Percentiles rank a stretch among this genome's conserved stretches.
These are phyloP conservation scores for Amblyopsis rosae DNA, from an alignment of 2,113 vertebrate species.

Conservation along the genomic window DNA sequence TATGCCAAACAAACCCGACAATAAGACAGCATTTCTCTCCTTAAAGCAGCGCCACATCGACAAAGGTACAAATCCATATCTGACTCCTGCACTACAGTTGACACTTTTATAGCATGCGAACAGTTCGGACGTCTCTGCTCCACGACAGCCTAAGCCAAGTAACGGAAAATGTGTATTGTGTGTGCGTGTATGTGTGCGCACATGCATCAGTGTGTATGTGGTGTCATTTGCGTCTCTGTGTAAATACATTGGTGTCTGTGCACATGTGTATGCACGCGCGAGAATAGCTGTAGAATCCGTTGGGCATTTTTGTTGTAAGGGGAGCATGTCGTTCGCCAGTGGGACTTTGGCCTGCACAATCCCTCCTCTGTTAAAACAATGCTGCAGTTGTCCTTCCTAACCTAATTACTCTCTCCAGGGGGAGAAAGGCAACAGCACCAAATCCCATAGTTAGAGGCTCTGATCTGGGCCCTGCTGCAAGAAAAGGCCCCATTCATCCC, in stretches of 20 bases:
- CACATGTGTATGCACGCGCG: conserved; percentile 3
- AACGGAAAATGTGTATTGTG: conserved; percentile 26
- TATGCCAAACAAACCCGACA: conserved; percentile 37
- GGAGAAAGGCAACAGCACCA: conserved; percentile 77
- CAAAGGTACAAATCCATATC: conserved; percentile 50
- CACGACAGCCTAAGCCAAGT: conserved; percentile 15
- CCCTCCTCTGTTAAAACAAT: conserved; percentile 84
- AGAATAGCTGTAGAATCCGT: conserved; percentile 51
- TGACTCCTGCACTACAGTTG: conserved; percentile 58
- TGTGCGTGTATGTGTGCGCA: conserved; percentile 10
- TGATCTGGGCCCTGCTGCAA: conserved; percentile 74
- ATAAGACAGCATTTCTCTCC: conserved; percentile 31
- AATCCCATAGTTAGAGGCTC: conserved; percentile 79
- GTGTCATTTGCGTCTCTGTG: not conserved
- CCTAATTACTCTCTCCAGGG: conserved; percentile 81
- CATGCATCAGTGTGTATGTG: not conserved
- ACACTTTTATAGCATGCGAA: conserved; percentile 53
- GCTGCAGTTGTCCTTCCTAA: conserved; percentile 80
- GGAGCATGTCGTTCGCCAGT: conserved; percentile 78
- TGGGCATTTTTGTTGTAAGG: conserved; percentile 76
- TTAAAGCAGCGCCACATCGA: conserved; percentile 18
- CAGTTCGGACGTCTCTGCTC: not conserved
- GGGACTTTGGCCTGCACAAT: conserved; percentile 80
- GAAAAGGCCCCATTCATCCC: conserved; percentile 77
- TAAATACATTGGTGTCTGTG: too few relatives aligned